Base-by-base conservation (phyloP, 1,140 invertebrate genomes). In the Drosophila ohnishii region DNA sequence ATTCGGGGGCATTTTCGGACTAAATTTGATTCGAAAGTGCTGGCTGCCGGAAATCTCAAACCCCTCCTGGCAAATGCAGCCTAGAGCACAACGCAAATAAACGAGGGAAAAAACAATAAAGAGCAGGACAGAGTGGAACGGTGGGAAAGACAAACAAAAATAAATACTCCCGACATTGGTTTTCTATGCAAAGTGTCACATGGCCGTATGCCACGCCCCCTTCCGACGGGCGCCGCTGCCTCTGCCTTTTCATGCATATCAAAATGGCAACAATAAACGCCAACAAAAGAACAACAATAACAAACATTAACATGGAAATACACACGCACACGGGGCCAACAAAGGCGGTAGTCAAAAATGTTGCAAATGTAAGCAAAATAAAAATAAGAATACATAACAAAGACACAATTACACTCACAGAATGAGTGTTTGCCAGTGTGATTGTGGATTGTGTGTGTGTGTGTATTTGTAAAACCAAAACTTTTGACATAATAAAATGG, bases 401-500 rank as follows among this genome's bases (percentile, higher is more conserved):
- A 72, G 69, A 72, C 55, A 72, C 69, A 72, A 78, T 73, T 39
- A 75, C 62, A 64, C 62, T 72, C 65, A 45, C 50, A 47, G 35
- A 35, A 30, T 8, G 39, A 42, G 50, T 69, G 47, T 69, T 66
- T 63, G 40, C 44, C 48, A 61, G 64, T 65, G 60, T 40, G 40
- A 50, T 28, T 71, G 44, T 72, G 35, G 42, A 35, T 9, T 66
- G 60, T 55, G 50, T 39, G 5, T 22, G 32, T 56, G 25, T 51
- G 25, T 72, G 56, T 61, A 42, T 74, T 69, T 45, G 65, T 60
- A 80, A 90, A 81, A 90, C 76, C 78, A 86, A 87, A 87, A 90
- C 82, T 82, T 90, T 90, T 90, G 87, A 87, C 84, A 90, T 85
- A 90, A 90, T 90, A 90, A 90, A 90, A 90, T 90, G 79, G 85